phyloP scores from a whole-genome alignment of 2,888 invertebrate genomes.

The Alentia gelatinosa region DNA sequence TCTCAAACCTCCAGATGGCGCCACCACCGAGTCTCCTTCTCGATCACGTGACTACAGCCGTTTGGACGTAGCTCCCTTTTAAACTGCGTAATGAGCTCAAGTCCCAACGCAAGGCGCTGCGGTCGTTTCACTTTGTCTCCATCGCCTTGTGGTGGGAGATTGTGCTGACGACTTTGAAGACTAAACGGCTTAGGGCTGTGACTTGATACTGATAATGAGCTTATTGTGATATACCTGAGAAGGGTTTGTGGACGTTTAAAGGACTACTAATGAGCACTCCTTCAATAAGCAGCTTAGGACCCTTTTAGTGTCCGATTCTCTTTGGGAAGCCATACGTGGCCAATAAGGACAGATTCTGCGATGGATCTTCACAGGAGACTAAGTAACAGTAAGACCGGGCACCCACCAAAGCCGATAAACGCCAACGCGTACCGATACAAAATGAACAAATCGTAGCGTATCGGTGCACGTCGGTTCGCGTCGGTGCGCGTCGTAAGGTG shows the following conservation, averaged over 20 bases:
- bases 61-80: not conserved
- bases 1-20: not conserved
- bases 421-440: too few species aligned
- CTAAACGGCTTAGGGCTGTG: not conserved
- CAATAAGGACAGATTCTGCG: too few species aligned
- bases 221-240: not conserved
- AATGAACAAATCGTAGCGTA: too few species aligned
- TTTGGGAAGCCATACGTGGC: too few species aligned
- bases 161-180: not conserved
- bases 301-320: too few species aligned
- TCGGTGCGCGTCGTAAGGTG: too few species aligned
- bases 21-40: not conserved
- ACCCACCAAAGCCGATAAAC: too few species aligned
- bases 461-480: too few species aligned
- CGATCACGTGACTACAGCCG: not conserved
- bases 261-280: not conserved
- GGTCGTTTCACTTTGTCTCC: not conserved
- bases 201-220: not conserved
- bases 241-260: not conserved
- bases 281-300: too few species aligned
- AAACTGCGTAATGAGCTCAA: not conserved
- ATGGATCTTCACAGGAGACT: too few species aligned
- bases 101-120: not conserved
- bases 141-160: not conserved
- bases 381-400: too few species aligned